Evolutionary conservation across 2,888 invertebrate species (phyloP), one percentile per base, ranked within the genome.

Genomic region (Rutpela maculata): DNA sequence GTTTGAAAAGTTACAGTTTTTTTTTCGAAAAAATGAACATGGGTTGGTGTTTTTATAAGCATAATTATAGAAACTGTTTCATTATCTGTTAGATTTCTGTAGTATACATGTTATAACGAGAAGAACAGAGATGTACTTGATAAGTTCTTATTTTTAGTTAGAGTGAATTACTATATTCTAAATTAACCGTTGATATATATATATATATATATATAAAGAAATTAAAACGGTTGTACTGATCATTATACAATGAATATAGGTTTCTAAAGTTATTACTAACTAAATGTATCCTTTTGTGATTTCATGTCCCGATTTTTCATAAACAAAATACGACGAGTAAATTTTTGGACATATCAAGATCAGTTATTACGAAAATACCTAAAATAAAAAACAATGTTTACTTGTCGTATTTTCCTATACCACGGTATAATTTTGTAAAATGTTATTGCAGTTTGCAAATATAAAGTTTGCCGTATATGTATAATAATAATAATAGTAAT

Each of bases 101-200:
- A 78, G 31, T 55, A 77, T 79, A 76, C 76, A 81, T 83, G 83
- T 83, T 83, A 83, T 83, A 83, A 83, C 82, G 83, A 83, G 83
- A 83, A 79, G 75, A 76, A 77, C 72, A 74, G 74, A 76, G 75
- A 74, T 66, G n/a, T 67, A 12, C 50, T 76, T 70, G 35, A 26
- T 73, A 76, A 18, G 1, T 17, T 43, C 31, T 35, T 26, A 67
- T n/a, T 70, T 75, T 77, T 63, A 50, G 22, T 67, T 73, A 15
- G 55, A 31, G 38, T 74, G 65, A 73, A 77, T 71, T 77, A 65
- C 63, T 56, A 77, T 74, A 81, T 82, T 81, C 78, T 80, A 82
- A 83, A 81, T 79, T 81, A 71, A 77, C 73, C 74, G 72, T 79
- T 80, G 80, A 77, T 78, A 82, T 71, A 80, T 77, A 78, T 56